These are phyloP conservation scores for Meriones unguiculatus DNA, from an alignment of 2,113 vertebrate species.

Conservation along the genomic window DNA sequence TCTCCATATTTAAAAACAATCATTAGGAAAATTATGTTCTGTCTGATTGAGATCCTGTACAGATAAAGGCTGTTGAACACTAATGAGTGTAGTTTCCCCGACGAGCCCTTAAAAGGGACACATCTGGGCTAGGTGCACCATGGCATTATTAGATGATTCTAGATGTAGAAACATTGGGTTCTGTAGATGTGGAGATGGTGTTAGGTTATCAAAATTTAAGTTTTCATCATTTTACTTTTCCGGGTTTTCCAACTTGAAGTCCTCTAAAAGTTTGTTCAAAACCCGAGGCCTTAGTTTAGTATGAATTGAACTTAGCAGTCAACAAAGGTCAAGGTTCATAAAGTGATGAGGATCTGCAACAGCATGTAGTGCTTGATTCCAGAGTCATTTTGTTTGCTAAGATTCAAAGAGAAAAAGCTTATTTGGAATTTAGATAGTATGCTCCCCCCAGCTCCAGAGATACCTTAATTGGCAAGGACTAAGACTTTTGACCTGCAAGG, in stretches of 20 bases:
- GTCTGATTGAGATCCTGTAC: not conserved
- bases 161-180: not conserved
- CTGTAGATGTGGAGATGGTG: not conserved
- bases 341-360: not conserved
- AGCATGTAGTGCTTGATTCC: not conserved
- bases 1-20: no score
- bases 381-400: not conserved
- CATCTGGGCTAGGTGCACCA: not conserved
- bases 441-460: not conserved
- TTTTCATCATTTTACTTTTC: not conserved
- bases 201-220: not conserved
- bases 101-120: not conserved
- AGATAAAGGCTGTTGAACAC: not conserved
- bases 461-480: not conserved
- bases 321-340: not conserved
- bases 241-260: not conserved
- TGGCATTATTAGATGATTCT: not conserved
- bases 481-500: not conserved
- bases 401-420: not conserved
- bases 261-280: not conserved
- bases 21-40: not conserved
- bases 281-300: not conserved
- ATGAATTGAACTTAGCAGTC: not conserved
- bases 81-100: not conserved
- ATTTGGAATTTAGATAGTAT: not conserved